Percentiles rank a stretch among this genome's conserved stretches.
These are phyloP conservation scores for Cebus imitator DNA, from an alignment of 2,113 vertebrate genomes.

Conservation along the genomic window DNA sequence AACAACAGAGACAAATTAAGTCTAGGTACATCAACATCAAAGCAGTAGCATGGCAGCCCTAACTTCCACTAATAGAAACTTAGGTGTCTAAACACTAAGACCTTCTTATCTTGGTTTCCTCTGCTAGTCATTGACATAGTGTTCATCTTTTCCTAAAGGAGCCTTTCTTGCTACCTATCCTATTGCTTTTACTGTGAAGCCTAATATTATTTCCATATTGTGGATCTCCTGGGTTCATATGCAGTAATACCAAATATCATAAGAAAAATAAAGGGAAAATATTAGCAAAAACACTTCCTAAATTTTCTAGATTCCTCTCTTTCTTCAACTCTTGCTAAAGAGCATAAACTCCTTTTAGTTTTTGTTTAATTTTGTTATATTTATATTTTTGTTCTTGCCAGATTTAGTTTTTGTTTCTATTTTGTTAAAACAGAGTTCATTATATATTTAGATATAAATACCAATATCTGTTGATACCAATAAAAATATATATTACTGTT, in stretches of 20 bases:
- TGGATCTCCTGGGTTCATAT: neutral
- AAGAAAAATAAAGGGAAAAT: neutral
- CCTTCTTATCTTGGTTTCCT: neutral
- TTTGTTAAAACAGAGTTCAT: neutral
- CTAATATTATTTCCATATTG: neutral
- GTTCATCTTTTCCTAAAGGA: neutral
- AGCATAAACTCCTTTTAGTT: neutral
- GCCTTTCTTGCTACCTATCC: neutral
- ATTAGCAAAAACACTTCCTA: neutral
- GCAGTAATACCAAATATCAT: neutral
- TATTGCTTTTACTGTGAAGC: neutral
- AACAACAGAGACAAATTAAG: neutral
- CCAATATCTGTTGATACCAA: too few relatives aligned
- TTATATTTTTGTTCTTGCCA: too few relatives aligned
- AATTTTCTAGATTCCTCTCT: neutral
- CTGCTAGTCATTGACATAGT: neutral
- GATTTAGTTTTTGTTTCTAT: neutral
- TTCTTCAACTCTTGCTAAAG: neutral
- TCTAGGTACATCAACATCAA: neutral
- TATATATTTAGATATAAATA: too few relatives aligned
- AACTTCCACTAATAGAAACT: neutral
- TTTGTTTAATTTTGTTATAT: neutral
- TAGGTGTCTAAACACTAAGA: neutral
- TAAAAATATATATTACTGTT: neutral
- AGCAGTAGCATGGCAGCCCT: neutral